phyloP scores from a whole-genome alignment of 2,797 vertebrate genomes.

The Typhlichthys subterraneus region DNA sequence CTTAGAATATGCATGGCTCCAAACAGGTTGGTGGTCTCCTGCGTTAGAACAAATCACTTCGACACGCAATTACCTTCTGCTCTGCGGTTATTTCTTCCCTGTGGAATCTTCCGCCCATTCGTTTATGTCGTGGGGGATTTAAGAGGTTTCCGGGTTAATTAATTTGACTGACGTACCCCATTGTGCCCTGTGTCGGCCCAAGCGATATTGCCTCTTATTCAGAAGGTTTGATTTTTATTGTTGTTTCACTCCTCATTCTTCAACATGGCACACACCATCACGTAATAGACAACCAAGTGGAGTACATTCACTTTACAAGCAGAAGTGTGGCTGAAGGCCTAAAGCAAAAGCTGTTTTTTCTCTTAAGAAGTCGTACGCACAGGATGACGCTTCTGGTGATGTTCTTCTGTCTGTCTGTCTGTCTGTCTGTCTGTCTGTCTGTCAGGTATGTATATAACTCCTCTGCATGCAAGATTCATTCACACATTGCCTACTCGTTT shows the following conservation, averaged over 20 bases:
- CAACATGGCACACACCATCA: constrained; percentile 38
- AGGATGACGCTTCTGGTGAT: constrained; percentile 35
- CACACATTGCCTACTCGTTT: constrained; percentile 27
- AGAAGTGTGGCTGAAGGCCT: constrained; percentile 53
- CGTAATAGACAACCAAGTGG: constrained; percentile 66
- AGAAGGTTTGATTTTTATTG: constrained; percentile 69
- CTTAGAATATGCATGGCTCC: constrained; percentile 64
- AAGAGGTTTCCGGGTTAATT: constrained; percentile 76
- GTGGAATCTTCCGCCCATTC: constrained; percentile 58
- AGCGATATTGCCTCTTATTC: constrained; percentile 67
- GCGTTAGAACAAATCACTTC: constrained; percentile 71
- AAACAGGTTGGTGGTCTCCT: constrained; percentile 52
- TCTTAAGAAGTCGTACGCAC: constrained; percentile 37
- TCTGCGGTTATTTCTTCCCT: constrained; percentile 62
- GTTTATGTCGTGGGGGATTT: constrained; percentile 64
- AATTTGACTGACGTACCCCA: constrained; percentile 75
- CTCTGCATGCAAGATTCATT: constrained; percentile 23
- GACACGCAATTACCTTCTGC: constrained; percentile 75
- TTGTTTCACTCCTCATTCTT: constrained; percentile 54
- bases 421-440: background rate
- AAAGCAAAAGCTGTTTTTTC: constrained; percentile 53
- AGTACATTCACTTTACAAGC: constrained; percentile 31
- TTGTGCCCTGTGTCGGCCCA: constrained; percentile 68
- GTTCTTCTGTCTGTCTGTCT: constrained; percentile 5
- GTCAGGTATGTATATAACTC: constrained; percentile 25